Evolutionary conservation across 35 echinoderm and acorn worm genomes (phyloP).

Genomic region (Holothuria glaberrima): DNA sequence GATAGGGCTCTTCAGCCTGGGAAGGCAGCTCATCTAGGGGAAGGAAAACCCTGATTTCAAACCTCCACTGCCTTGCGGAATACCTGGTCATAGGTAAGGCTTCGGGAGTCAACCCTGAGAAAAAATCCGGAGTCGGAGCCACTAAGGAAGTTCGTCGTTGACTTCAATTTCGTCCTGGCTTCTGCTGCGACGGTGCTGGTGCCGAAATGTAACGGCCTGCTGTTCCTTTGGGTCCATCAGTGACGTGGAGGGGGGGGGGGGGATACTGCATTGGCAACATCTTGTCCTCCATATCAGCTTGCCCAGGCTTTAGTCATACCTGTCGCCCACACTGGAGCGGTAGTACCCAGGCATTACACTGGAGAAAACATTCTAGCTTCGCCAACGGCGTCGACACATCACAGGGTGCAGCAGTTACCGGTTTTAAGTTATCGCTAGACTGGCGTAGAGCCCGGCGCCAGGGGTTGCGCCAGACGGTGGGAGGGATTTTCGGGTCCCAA

Average conservation of each 20-base stretch:
- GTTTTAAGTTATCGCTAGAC: conserved; percentile 53
- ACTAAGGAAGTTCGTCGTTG: not conserved
- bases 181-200: not conserved
- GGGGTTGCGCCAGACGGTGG: conserved; percentile 44
- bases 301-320: conserved; percentile 22
- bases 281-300: conserved; percentile 5
- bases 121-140: conserved; percentile 12
- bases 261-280: not conserved
- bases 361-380: conserved; percentile 63
- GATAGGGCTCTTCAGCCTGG: not conserved
- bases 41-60: conserved; percentile 60
- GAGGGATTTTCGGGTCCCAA: conserved; percentile 15
- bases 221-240: conserved; percentile 31
- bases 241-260: conserved; percentile 42
- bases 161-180: not conserved
- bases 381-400: conserved; percentile 14
- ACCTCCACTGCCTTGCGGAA: conserved; percentile 57
- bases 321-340: not conserved
- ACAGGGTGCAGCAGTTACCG: conserved; percentile 56
- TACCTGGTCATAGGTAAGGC: conserved; percentile 37
- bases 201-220: conserved; percentile 17
- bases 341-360: not conserved
- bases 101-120: conserved; percentile 46
- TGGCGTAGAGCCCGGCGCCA: conserved; percentile 43
- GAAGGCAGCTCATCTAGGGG: not conserved